Base-by-base conservation (phyloP, 2,888 invertebrate genomes). In the Brassicogethes aeneus region DNA sequence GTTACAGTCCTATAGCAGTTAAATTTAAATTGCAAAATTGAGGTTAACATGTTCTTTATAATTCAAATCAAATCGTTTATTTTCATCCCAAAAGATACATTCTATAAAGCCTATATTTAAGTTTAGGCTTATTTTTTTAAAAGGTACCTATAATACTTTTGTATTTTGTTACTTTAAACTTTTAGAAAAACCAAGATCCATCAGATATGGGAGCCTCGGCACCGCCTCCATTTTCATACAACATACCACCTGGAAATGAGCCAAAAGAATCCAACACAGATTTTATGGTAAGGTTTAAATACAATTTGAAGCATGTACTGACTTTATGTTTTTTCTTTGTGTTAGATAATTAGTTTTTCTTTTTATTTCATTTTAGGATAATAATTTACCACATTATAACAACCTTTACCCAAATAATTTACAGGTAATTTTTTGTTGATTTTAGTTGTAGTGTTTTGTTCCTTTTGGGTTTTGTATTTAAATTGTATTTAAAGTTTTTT, bases 321-420 rank as follows among this genome's bases (percentile, higher is more conserved):
- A n/a, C n/a, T n/a, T n/a, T n/a, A n/a, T 56, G 15, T 37, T 3
- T n/a, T 15, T 39, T 33, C 14, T 31, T 36, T 3, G 17, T 31
- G 15, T 43, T 42, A 40, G 45, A 38, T 41, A 43, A 45, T 48
- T 46, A 44, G 42, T 53, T 57, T 59, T 58, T 51, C 60, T 61
- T 47, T 50, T n/a, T n/a, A n/a, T 55, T 45, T 57, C 47, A 52
- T 72, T 84, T 77, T 80, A 82, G 57, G 81, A 77, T 66, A 76
- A 76, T 70, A 77, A 76, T 70, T 72, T 78, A 52, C 80, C 82
- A 54, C 76, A 80, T 59, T 79, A 82, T 65, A 77, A 75, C 70
- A 79, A 80, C 68, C 78, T 82, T 57, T 79, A 80, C 59, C 84
- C 85, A 58, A 82, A 84, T 69, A 79, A 79, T 62, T 70, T 76